Evolutionary conservation across 2,888 invertebrate genomes (phyloP).

Genomic region (Zaprionus bogoriensis): DNA sequence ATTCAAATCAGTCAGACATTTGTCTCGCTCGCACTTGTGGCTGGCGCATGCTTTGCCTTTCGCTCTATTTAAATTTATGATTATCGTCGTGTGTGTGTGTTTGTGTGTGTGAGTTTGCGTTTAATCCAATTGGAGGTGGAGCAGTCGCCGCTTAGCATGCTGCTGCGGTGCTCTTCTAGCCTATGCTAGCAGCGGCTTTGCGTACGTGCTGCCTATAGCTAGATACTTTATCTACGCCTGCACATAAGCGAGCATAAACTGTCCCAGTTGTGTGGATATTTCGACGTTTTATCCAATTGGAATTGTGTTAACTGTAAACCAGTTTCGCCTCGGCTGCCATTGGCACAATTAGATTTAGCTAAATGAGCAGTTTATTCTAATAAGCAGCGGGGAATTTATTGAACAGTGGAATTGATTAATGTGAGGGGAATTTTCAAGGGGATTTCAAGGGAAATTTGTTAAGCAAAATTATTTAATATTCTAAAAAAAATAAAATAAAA

Average conservation of each 20-base stretch:
- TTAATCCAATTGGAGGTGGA: slow-evolving; percentile 77
- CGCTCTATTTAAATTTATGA: slow-evolving; percentile 74
- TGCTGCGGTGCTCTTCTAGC: slow-evolving; percentile 62
- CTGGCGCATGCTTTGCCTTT: slow-evolving; percentile 9
- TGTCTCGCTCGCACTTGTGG: slow-evolving; percentile 39
- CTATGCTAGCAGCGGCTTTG: slow-evolving; percentile 27
- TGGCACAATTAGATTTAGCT: slow-evolving; percentile 37
- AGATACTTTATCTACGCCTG: slow-evolving; percentile 37
- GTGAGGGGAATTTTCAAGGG: too few species aligned
- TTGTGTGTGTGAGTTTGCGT: slow-evolving; percentile 14
- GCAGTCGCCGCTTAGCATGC: slow-evolving; percentile 52
- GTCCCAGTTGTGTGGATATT: slow-evolving; percentile 35
- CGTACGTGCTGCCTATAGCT: slow-evolving; percentile 22
- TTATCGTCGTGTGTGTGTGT: slow-evolving; percentile 44
- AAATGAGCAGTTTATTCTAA: neutral
- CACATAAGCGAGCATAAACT: slow-evolving; percentile 33
- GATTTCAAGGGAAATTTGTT: too few species aligned
- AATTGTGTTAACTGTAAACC: slow-evolving; percentile 61
- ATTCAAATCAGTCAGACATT: slow-evolving; percentile 58
- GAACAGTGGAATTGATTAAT: too few species aligned
- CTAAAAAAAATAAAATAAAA: too few species aligned
- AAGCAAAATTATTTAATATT: too few species aligned
- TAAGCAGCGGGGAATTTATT: neutral
- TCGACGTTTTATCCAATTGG: slow-evolving; percentile 67
- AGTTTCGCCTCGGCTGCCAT: slow-evolving; percentile 45